Conservation (phyloP, 2,797 vertebrate genomes). For the Sebastes flavidus region DNA sequence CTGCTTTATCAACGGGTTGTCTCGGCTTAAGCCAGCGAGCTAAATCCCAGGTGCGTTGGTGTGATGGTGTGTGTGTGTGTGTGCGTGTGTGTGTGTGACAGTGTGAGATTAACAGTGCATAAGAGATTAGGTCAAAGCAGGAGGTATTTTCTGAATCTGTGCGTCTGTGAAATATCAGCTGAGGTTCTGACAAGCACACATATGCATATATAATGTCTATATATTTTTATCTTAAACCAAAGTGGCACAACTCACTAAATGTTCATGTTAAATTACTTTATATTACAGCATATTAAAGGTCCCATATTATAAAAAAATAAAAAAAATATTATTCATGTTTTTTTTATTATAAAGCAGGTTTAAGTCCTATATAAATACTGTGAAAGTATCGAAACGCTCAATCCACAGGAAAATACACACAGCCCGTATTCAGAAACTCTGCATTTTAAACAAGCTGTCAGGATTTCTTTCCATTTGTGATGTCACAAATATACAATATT, state of each 20-base stretch:
- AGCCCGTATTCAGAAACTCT: too few species aligned
- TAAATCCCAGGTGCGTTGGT: conserved; percentile 42
- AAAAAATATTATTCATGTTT: too few species aligned
- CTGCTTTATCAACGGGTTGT: conserved; percentile 50
- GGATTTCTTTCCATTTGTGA: too few species aligned
- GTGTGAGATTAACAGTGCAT: conserved; percentile 17
- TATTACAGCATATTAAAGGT: not conserved
- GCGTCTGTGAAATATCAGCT: not conserved
- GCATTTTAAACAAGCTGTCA: too few species aligned
- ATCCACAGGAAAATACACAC: too few species aligned
- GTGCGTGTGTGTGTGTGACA: not conserved
- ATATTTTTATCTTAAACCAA: not conserved
- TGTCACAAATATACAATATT: too few species aligned
- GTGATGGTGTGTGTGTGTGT: not conserved
- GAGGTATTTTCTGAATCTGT: conserved; percentile 8
- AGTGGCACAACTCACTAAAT: not conserved
- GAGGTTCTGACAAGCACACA: not conserved
- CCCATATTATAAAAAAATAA: not conserved
- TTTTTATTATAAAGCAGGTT: too few species aligned
- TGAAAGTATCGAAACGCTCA: too few species aligned
- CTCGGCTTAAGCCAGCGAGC: conserved; percentile 28
- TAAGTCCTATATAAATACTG: too few species aligned
- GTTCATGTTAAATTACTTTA: not conserved
- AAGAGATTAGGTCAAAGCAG: conserved; percentile 15
- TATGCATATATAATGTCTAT: not conserved